phyloP scores from a whole-genome alignment of 2,888 invertebrate genomes.

The Bugula neritina region DNA sequence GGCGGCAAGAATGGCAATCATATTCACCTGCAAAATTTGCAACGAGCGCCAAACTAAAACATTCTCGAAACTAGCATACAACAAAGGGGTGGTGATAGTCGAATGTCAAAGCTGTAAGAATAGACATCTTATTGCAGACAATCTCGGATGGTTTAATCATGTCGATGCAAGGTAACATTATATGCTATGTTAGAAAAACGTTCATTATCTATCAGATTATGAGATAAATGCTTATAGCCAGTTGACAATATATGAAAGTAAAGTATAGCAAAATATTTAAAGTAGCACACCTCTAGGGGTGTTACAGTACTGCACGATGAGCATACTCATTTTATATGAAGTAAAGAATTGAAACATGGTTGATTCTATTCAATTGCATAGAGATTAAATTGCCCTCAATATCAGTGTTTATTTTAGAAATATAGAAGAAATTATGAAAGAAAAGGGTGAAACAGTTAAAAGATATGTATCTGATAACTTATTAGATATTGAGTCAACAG shows the following conservation, averaged over 20 bases:
- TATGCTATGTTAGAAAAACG: too few species aligned
- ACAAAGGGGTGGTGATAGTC: constrained; percentile 84
- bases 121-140: constrained; percentile 90
- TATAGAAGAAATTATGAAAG: constrained; percentile 81
- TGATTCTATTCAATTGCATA: too few species aligned
- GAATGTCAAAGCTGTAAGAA: constrained; percentile 79
- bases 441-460: constrained; percentile 75
- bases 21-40: constrained; percentile 86
- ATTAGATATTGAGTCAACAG: not conserved
- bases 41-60: constrained; percentile 67
- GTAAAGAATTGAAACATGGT: too few species aligned
- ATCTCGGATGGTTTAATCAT: constrained; percentile 87
- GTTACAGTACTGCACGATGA: too few species aligned
- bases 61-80: constrained; percentile 78
- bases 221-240: too few species aligned
- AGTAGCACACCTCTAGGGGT: too few species aligned
- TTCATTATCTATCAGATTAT: too few species aligned
- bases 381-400: not conserved
- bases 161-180: constrained; percentile 55
- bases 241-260: too few species aligned
- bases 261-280: too few species aligned
- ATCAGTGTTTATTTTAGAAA: constrained; percentile 57
- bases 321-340: too few species aligned
- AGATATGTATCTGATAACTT: constrained; percentile 35
- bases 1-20: constrained; percentile 52